phyloP scores from a whole-genome alignment of 2,888 invertebrate genomes.

The Catocala sponsa region DNA sequence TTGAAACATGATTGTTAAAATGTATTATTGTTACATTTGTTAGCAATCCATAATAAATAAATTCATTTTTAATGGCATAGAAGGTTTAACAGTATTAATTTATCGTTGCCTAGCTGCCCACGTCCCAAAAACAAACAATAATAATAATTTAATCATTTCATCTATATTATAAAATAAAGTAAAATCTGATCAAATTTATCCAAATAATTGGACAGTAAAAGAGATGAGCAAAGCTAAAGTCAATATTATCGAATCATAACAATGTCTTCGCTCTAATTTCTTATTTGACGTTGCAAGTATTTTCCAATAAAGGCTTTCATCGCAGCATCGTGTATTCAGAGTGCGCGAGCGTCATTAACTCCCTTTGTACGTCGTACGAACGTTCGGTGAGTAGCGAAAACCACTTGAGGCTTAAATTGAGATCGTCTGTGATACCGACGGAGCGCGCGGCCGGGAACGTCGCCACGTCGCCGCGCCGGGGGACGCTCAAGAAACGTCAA shows the following conservation, averaged over 20 bases:
- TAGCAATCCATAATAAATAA: no score
- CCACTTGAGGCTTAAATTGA: conserved; percentile 79
- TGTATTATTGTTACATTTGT: no score
- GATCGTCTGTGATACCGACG: conserved; percentile 68
- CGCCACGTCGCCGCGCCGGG: background rate
- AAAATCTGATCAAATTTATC: background rate
- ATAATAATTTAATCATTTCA: no score
- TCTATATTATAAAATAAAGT: background rate
- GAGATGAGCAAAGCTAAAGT: conserved; percentile 4
- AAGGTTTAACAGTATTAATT: no score
- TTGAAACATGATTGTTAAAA: no score
- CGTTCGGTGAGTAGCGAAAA: conserved; percentile 75
- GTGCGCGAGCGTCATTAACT: conserved; percentile 76
- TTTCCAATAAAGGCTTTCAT: conserved; percentile 72
- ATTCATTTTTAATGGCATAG: no score
- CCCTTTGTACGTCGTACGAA: conserved; percentile 71
- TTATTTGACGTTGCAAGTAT: conserved; percentile 66
- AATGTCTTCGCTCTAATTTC: conserved; percentile 59
- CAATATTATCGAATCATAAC: conserved; percentile 41
- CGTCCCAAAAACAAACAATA: no score
- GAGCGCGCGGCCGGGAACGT: conserved; percentile 18
- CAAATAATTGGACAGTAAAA: conserved; percentile 13
- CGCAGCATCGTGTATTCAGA: conserved; percentile 71
- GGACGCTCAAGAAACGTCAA: conserved; percentile 53
- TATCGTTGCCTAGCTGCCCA: no score